phyloP scores from a whole-genome alignment of 2,113 vertebrate species.

The Electrona antarctica region DNA sequence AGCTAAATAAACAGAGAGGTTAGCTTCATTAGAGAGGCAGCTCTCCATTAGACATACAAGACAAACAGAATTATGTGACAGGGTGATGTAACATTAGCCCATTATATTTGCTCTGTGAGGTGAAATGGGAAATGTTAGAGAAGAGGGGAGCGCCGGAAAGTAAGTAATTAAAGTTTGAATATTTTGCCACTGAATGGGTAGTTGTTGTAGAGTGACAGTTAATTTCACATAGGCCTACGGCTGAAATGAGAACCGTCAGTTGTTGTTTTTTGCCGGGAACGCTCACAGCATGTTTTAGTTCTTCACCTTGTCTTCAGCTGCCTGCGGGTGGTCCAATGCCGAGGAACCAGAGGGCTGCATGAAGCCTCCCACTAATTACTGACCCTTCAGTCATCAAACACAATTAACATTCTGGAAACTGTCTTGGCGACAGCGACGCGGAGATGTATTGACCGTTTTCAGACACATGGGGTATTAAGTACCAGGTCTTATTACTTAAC shows the following conservation, averaged over 20 bases:
- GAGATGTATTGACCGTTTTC: no score
- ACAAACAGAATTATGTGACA: constrained; percentile 13
- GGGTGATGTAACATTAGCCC: constrained; percentile 14
- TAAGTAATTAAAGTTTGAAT: constrained; percentile 29
- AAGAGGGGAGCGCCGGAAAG: not conserved
- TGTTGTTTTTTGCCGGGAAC: not conserved
- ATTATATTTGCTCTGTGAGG: constrained; percentile 18
- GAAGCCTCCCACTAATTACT: no score
- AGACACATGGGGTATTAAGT: no score
- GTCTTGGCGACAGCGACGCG: no score
- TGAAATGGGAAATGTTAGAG: not conserved
- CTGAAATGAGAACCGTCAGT: not conserved
- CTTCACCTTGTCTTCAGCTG: no score
- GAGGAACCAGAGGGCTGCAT: no score
- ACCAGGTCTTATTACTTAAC: no score
- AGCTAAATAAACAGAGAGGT: not conserved
- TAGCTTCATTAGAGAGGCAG: constrained; percentile 3
- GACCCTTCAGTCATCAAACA: no score
- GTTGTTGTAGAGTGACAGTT: constrained; percentile 10
- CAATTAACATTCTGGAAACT: no score
- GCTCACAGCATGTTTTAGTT: not conserved
- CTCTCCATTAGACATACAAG: constrained; percentile 13
- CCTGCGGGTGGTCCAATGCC: no score
- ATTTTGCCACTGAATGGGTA: not conserved
- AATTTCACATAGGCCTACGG: not conserved